Conservation (phyloP, 1,140 invertebrate genomes). For the Amyelois transitella region DNA sequence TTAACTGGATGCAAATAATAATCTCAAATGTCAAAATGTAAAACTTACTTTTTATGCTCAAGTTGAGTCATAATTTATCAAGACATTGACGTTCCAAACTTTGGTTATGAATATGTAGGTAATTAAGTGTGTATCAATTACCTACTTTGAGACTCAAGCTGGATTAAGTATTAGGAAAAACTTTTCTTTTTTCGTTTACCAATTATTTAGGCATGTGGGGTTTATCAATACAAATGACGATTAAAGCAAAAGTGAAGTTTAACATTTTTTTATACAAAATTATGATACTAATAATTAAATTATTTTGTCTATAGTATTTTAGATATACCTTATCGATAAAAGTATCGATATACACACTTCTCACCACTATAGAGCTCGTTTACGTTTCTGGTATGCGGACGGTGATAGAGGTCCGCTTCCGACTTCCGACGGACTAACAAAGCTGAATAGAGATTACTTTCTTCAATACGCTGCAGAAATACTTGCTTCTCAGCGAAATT, state of each 20-base stretch:
- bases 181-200: neutral
- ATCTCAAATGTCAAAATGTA: neutral
- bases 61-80: neutral
- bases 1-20: neutral
- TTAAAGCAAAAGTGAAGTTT: too few species aligned
- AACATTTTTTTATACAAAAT: too few species aligned
- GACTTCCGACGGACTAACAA: conserved; percentile 19
- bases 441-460: conserved; percentile 11
- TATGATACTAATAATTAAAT: neutral
- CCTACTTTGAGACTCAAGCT: too few species aligned
- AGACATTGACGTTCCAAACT: neutral
- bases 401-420: conserved; percentile 12
- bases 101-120: too few species aligned
- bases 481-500: neutral
- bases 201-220: too few species aligned
- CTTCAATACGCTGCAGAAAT: neutral
- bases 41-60: neutral
- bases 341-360: neutral
- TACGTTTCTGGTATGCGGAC: conserved; percentile 13
- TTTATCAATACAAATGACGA: too few species aligned
- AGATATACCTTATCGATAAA: conserved; percentile 4
- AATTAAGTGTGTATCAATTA: too few species aligned
- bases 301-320: neutral
- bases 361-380: conserved; percentile 12
- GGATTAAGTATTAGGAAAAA: neutral